Evolutionary conservation across 2,113 vertebrate genomes (phyloP).

Genomic region (Peucedramus taeniatus): DNA sequence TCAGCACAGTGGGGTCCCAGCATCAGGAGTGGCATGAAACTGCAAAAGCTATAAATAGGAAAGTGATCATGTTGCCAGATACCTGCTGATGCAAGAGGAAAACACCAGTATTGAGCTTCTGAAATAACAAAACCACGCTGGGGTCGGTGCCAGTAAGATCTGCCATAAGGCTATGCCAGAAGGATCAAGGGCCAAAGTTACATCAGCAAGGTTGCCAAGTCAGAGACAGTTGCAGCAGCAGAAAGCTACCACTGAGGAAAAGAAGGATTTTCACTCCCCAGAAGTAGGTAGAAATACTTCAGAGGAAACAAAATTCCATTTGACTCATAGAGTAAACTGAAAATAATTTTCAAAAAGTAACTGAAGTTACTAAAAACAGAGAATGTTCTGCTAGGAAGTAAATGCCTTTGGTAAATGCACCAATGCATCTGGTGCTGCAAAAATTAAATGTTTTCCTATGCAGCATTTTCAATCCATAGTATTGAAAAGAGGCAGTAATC

Average conservation of each 20-base stretch:
- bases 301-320: background rate
- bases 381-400: background rate
- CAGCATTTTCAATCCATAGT: background rate
- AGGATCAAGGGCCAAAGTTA: background rate
- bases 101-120: background rate
- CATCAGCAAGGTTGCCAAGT: background rate
- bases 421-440: background rate
- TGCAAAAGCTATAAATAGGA: background rate
- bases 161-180: background rate
- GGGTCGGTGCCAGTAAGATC: background rate
- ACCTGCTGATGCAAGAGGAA: constrained; percentile 1
- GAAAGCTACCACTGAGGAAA: background rate
- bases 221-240: background rate
- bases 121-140: background rate
- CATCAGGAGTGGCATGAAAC: background rate
- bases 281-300: background rate
- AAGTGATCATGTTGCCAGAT: background rate
- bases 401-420: background rate
- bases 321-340: background rate
- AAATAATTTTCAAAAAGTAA: background rate
- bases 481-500: background rate
- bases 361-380: background rate
- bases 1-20: background rate
- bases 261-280: background rate
- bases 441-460: background rate